Conservation (phyloP, 2,888 invertebrate genomes). For the Pachliopta kotzebuea region DNA sequence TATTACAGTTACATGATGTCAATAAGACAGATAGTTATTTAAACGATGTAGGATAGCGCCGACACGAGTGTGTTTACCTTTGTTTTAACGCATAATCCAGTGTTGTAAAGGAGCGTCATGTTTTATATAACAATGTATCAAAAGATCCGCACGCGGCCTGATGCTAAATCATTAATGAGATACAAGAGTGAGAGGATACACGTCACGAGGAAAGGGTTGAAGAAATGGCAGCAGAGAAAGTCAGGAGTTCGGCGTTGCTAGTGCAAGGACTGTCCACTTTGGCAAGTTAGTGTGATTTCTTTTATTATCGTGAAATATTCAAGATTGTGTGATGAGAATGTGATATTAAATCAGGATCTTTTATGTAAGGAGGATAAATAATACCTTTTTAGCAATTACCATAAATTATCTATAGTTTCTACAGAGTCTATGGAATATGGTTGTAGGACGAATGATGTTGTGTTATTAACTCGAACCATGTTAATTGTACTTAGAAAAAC, state of each 20-base stretch:
- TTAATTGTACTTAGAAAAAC: no score
- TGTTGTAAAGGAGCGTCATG: conserved; percentile 18
- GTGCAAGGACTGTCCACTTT: conserved; percentile 49
- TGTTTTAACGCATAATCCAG: conserved; percentile 18
- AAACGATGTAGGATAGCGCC: no score
- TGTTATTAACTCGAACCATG: no score
- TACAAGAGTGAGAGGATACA: not conserved
- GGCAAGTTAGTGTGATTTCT: conserved; percentile 47
- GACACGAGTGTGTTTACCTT: conserved; percentile 9
- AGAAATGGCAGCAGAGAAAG: conserved; percentile 44
- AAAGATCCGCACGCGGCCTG: conserved; percentile 8
- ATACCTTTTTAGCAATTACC: no score
- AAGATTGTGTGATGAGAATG: no score
- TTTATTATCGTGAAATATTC: not conserved
- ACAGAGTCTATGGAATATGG: no score
- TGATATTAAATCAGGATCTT: no score
- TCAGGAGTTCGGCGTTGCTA: conserved; percentile 47
- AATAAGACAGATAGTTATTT: no score
- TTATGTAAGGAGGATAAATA: no score
- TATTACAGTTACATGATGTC: no score
- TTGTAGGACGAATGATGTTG: no score
- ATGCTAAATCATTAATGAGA: conserved; percentile 8
- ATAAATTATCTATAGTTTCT: no score
- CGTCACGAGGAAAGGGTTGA: conserved; percentile 1
- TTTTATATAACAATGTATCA: conserved; percentile 30